Base-by-base conservation (phyloP, 2,888 invertebrate species). In the Pammene fasciana region DNA sequence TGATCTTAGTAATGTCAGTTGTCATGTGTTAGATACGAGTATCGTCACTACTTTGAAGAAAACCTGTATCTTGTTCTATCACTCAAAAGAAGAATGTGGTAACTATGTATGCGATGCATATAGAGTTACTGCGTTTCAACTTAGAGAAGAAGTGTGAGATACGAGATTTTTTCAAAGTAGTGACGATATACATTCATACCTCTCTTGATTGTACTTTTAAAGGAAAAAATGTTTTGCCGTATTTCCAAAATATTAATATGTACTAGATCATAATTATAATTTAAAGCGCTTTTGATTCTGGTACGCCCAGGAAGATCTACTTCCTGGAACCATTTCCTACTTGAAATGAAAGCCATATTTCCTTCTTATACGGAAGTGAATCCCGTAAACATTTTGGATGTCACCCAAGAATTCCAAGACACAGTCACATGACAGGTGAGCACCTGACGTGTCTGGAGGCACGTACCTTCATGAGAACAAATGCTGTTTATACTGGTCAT, bases 381-480 rank as follows among this genome's bases (percentile, higher is more conserved):
- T n/a, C n/a, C 38, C n/a, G 52, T 52, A 6, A 1, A 26, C 1
- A 38, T 36, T 52, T 18, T 62, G 62, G 62, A 41, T 41, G 10
- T 8, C 36, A 38, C 52, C 52, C 62, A 52, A 62, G n/a, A 41
- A 8, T 38, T 34, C 5, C 6, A 6, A 11, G 45, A 54, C 26
- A 36, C 55, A 16, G 67, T 64, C 68, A 68, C 68, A 68, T 64
- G 68, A 10, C 65, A 60, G 54, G 48, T 18, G 36, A 34, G 38
- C 26, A 18, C 61, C 46, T 67, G 60, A 81, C 81, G 79, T 82
- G 82, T 64, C 57, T 46, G 9, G 48, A 68, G 65, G 75, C 82
- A 82, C 82, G 82, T 81, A 79, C 75, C 73, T 70, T 73, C 73
- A 68, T 60, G 50, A 71, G 73, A 72, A 65, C 68, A 72, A 68